These are phyloP conservation scores for Rhynchotus rufescens DNA, from an alignment of 2,797 vertebrate genomes.

Conservation along the genomic window DNA sequence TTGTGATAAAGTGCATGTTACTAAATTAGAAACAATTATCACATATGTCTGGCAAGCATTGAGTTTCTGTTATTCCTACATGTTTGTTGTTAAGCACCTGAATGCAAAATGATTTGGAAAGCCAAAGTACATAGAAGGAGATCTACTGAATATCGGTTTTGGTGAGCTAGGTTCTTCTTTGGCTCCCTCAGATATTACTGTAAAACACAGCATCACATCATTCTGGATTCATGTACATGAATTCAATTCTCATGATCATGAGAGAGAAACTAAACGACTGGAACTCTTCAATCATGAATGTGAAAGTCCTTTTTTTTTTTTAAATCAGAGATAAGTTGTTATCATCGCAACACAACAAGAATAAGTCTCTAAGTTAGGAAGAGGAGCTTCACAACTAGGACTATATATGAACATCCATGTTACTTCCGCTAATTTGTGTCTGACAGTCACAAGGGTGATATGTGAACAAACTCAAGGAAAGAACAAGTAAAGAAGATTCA, in stretches of 20 bases:
- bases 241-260: too few relatives aligned
- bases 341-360: neutral
- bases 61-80: neutral
- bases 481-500: neutral
- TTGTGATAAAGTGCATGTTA: neutral
- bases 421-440: neutral
- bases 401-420: neutral
- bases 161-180: neutral
- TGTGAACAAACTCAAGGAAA: neutral
- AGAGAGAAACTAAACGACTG: too few relatives aligned
- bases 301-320: neutral
- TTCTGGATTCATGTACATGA: neutral
- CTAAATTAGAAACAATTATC: neutral
- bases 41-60: neutral
- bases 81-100: neutral
- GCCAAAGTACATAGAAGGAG: neutral
- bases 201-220: neutral
- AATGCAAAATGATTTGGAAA: neutral
- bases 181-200: neutral
- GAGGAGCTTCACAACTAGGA: neutral
- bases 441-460: neutral
- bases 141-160: neutral
- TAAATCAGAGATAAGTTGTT: neutral
- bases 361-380: neutral
- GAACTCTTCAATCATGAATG: neutral